phyloP scores from a whole-genome alignment of 2,888 invertebrate genomes.

The Calliopum simillimum region DNA sequence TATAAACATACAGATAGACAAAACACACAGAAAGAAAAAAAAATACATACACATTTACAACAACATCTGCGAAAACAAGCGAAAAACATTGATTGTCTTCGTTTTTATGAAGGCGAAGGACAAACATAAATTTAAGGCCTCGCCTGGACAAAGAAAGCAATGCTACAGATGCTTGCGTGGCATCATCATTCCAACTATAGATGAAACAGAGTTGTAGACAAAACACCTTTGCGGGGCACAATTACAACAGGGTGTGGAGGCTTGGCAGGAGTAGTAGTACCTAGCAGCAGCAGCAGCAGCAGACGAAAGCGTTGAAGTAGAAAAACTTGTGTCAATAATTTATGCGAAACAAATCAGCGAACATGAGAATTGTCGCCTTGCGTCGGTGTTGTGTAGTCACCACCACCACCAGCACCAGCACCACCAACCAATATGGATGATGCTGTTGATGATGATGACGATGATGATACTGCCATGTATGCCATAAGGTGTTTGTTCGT shows the following conservation, averaged over 20 bases:
- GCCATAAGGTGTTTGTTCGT: too few relatives aligned
- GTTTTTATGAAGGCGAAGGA: conserved; percentile 31
- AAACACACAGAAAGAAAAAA: too few relatives aligned
- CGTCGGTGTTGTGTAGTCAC: too few relatives aligned
- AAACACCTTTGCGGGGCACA: conserved; percentile 13
- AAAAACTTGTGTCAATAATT: conserved; percentile 44
- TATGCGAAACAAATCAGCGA: conserved; percentile 44
- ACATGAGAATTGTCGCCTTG: conserved; percentile 36
- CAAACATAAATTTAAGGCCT: conserved; percentile 31
- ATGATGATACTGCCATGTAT: background rate
- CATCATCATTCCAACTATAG: background rate
- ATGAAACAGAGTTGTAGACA: background rate
- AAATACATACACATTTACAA: background rate
- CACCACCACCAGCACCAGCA: background rate
- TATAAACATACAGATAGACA: too few relatives aligned
- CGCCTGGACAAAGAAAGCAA: background rate
- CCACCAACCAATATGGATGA: background rate
- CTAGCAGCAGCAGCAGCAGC: background rate
- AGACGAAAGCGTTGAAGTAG: conserved; percentile 13
- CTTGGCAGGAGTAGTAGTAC: background rate
- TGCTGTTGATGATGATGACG: background rate
- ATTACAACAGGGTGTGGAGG: background rate
- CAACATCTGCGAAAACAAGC: conserved; percentile 18
- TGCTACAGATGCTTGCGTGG: background rate
- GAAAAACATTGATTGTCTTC: conserved; percentile 31